These are phyloP conservation scores for Alcedo quadribrachys DNA, from an alignment of 2,797 vertebrate species.

Conservation along the genomic window DNA sequence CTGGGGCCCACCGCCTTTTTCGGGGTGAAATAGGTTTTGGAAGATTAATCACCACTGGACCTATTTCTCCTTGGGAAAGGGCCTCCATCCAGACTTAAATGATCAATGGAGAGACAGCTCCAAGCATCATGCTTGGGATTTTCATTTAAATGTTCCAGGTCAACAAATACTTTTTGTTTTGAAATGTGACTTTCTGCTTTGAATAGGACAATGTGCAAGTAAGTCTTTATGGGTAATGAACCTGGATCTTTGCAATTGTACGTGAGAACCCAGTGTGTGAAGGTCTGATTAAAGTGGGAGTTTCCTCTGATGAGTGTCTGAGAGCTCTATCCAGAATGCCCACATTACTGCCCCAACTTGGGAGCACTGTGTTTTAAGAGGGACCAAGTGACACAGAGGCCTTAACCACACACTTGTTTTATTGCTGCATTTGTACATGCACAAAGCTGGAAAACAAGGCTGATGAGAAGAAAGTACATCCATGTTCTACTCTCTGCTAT, in stretches of 20 bases:
- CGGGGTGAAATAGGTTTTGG: neutral
- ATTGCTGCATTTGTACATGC: neutral
- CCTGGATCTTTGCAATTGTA: neutral
- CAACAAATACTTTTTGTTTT: neutral
- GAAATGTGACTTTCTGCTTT: neutral
- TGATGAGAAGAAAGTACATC: neutral
- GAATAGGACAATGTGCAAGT: neutral
- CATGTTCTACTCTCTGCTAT: neutral
- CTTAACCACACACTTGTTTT: neutral
- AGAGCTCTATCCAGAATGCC: neutral
- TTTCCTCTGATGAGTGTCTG: neutral
- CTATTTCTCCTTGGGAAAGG: neutral
- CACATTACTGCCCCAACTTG: neutral
- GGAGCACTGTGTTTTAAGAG: neutral
- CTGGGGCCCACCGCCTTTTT: neutral
- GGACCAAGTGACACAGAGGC: neutral
- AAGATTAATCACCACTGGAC: neutral
- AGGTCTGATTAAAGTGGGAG: neutral
- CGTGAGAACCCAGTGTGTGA: neutral
- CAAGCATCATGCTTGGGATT: fast-evolving
- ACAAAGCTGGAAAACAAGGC: neutral
- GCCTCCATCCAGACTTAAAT: neutral
- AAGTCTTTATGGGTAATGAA: neutral
- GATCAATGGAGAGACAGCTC: fast-evolving
- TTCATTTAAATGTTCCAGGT: neutral